Evolutionary conservation across 2,888 invertebrate genomes (phyloP), one percentile per base, ranked within the genome.

Genomic region (Furcula furcula): DNA sequence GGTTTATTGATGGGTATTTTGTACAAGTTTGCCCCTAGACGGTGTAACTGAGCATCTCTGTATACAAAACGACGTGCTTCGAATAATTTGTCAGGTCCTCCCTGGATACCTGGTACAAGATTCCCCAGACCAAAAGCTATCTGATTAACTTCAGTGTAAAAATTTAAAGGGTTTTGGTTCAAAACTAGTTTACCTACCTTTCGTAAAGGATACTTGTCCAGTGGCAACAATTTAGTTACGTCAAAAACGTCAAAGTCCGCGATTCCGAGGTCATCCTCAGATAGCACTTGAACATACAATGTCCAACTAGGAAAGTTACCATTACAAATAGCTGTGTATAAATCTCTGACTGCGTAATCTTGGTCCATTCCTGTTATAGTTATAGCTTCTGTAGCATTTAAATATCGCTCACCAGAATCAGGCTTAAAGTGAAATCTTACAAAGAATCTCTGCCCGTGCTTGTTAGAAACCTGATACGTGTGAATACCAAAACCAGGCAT

Each of bases 401-500:
- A 69, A 70, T 94, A 94, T 72, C 93, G 93, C 47, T 97, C 94
- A 14, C 95, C 95, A 73, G 96, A 96, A 71, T 96, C 92, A 5
- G 95, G 95, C 90, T 94, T 94, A 65, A 92, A 93, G 70, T 97
- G 96, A 84, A 97, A 97, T 89, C 97, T 97, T 52, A 94, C 93
- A 66, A 93, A 97, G 40, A 93, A 85, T 3, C 90, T 77, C 30
- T 93, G 90, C 0, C 93, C 91, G 4, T 91, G 76, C 7, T 82
- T 88, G 74, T 97, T 97, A n/a, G 96, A 91, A 42, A 97, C 76
- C 74, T 96, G 95, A 75, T 94, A 97, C 0, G 97, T 96, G 70
- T 97, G 97, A 0, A 94, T 95, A 4, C 96, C 95, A 61, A 95
- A 97, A 15, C 97, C 97, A 59, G 97, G 94, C 97, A 97, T 97